Percentiles rank a stretch among this genome's conserved stretches.
Conservation (phyloP, 2,888 invertebrate species). For the Prosapia bicincta region DNA sequence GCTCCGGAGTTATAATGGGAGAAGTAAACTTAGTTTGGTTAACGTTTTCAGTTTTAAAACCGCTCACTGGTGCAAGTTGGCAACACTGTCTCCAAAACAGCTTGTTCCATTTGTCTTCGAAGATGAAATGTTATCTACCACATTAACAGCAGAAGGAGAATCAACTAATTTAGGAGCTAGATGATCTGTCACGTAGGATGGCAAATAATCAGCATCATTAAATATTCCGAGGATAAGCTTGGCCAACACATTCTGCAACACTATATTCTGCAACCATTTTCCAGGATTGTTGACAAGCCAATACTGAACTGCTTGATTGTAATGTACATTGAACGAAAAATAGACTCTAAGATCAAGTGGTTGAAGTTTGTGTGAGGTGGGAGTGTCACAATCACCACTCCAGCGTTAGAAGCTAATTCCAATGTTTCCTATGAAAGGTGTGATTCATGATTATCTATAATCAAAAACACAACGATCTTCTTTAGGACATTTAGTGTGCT, state of each 20-base stretch:
- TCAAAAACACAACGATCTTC: conserved; percentile 40
- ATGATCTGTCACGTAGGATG: conserved; percentile 16
- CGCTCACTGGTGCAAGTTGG: neutral
- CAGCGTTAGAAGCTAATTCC: too few species aligned
- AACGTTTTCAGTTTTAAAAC: neutral
- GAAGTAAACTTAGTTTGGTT: neutral
- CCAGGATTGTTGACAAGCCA: conserved; percentile 28
- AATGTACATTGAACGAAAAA: conserved; percentile 34
- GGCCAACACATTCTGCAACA: conserved; percentile 26
- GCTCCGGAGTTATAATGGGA: too few species aligned
- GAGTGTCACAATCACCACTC: conserved; percentile 43
- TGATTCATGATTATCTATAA: conserved; percentile 42
- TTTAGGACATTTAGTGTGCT: conserved; percentile 38
- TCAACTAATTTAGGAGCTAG: neutral
- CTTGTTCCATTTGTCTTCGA: neutral
- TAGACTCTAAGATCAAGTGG: conserved; percentile 42
- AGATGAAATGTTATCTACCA: neutral
- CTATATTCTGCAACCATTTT: conserved; percentile 23
- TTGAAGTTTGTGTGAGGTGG: conserved; percentile 42
- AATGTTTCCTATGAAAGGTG: conserved; percentile 41
- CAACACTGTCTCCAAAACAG: neutral
- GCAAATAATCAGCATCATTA: conserved; percentile 16
- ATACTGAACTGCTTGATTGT: conserved; percentile 20
- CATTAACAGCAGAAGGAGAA: neutral
- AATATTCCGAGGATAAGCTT: conserved; percentile 15